These are phyloP conservation scores for Lycia hirtaria DNA, from an alignment of 2,888 invertebrate genomes.

Conservation along the genomic window DNA sequence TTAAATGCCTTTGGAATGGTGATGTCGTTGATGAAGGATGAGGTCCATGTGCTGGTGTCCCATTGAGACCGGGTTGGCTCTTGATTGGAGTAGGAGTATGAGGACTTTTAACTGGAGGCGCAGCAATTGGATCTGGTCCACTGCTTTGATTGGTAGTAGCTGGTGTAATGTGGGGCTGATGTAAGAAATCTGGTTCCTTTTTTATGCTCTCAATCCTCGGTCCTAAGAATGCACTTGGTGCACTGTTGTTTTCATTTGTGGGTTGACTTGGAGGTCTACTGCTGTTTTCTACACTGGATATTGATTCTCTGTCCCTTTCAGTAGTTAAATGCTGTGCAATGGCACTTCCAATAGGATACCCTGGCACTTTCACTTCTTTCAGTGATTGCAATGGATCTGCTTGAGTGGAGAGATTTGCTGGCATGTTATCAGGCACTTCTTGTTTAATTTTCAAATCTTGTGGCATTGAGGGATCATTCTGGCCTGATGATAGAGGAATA, in stretches of 20 bases:
- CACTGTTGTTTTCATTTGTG: conserved; percentile 76
- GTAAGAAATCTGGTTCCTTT: conserved; percentile 89
- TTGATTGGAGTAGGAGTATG: conserved; percentile 83
- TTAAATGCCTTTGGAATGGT: conserved; percentile 79
- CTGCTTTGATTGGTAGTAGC: conserved; percentile 78
- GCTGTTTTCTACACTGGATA: conserved; percentile 78
- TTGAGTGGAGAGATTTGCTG: conserved; percentile 82
- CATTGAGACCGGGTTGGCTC: conserved; percentile 75
- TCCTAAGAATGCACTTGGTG: conserved; percentile 85
- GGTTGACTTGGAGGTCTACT: conserved; percentile 81
- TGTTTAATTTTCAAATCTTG: conserved; percentile 83
- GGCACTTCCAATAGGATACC: conserved; percentile 86
- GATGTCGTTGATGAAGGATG: conserved; percentile 78
- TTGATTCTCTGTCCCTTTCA: conserved; percentile 79
- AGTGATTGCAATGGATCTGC: conserved; percentile 91
- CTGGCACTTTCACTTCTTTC: conserved; percentile 92
- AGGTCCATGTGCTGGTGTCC: conserved; percentile 68
- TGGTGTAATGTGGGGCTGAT: conserved; percentile 81
- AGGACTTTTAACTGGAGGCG: conserved; percentile 85
- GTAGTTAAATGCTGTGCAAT: conserved; percentile 79
- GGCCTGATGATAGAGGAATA: conserved; percentile 64
- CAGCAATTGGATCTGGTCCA: conserved; percentile 76
- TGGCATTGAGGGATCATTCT: conserved; percentile 77
- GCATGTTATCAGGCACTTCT: conserved; percentile 82
- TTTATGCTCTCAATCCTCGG: conserved; percentile 90